Conservation (phyloP, 1,140 invertebrate genomes). For the Mizuhopecten yessoensis region DNA sequence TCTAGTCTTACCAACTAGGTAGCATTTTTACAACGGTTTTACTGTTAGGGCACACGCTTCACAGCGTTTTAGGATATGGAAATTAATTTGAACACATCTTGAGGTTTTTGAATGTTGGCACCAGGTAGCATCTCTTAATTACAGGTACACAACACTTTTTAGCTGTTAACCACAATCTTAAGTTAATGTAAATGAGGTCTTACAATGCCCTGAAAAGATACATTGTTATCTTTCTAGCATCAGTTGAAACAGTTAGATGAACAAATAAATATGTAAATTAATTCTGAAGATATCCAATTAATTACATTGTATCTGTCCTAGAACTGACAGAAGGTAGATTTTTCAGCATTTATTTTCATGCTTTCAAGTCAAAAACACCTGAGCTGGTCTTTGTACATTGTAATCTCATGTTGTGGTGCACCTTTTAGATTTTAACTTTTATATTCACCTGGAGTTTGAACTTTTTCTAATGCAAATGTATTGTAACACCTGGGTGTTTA, state of each 20-base stretch:
- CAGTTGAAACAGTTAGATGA: background rate
- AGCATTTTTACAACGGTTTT: background rate
- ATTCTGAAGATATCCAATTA: background rate
- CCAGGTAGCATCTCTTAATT: conserved; percentile 32
- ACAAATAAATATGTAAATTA: background rate
- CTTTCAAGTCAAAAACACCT: background rate
- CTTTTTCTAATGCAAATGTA: background rate
- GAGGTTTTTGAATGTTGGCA: background rate
- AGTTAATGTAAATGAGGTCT: background rate
- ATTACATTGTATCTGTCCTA: background rate
- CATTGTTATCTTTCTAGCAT: background rate
- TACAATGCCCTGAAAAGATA: background rate
- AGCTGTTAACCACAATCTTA: background rate
- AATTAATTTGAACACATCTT: conserved; percentile 36
- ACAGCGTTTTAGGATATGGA: background rate
- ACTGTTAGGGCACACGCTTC: background rate
- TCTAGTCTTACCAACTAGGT: background rate
- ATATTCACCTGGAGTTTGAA: background rate
- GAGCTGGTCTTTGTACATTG: background rate
- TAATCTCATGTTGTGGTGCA: background rate
- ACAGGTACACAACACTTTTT: conserved; percentile 15
- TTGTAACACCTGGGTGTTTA: background rate
- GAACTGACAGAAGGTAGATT: background rate
- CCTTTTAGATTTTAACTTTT: background rate
- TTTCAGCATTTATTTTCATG: background rate